Base-by-base conservation (phyloP, 2,888 invertebrate species). In the Lasioglossum lativentre region DNA sequence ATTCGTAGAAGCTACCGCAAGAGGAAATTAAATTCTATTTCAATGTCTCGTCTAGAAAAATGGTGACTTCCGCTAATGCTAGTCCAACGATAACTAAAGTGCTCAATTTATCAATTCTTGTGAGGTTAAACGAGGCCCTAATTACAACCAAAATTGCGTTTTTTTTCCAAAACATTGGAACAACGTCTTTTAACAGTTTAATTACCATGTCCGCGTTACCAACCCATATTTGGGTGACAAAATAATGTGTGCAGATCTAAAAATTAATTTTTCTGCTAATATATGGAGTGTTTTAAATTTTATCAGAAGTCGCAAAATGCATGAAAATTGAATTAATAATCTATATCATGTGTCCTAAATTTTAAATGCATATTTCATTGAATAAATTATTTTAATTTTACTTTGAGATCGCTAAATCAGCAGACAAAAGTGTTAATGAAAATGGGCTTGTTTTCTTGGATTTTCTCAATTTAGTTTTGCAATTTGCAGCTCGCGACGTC, bases 41-140 rank as follows among this genome's bases (percentile, higher is more conserved):
- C 12, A 63, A 30, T 30, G 27, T 16, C 30, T 30, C 27, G 63
- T 30, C 30, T 30, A 30, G 5, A 63, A 63, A 63, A 63, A 63
- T 63, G 27, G 19, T 8, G 30, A 30, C 63, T 63, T 30, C 30
- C 63, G 63, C 16, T 30, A 63, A 30, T 16, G 16, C 19, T 30
- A 63, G 30, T 63, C 27, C 63, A 63, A 68, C 34, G 10, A 68
- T 38, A 38, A 38, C 66, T 68, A 68, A 68, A 68, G 34, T 38
- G 66, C 34, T 38, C 66, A 68, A 68, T 68, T 68, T 68, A 68
- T 10, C 66, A 68, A 68, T 68, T 68, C 66, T 68, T 68, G 6
- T 68, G 8, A 68, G 66, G 23, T 38, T 23, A 34, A 38, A 23
- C 23, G 8, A 8, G 23, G 19, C 8, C n/a, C 56, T 63, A 10